A percentile compares a stretch with the other conserved stretches of the same genome.
These are phyloP conservation scores for Esox lucius DNA, from an alignment of 2,797 vertebrate genomes.

Conservation along the genomic window DNA sequence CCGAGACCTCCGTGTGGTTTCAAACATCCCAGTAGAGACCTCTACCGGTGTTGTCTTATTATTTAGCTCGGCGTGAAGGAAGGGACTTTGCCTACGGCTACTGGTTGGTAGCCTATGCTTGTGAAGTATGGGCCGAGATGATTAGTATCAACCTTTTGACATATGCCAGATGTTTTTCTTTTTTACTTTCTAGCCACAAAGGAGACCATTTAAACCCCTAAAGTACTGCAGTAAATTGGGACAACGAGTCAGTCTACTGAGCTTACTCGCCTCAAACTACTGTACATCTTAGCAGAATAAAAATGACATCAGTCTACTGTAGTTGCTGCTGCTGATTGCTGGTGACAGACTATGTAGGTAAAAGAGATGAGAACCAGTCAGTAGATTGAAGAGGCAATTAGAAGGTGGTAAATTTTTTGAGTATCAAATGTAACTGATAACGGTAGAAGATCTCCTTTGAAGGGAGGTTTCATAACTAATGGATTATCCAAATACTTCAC, in stretches of 20 bases:
- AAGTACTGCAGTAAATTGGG: not conserved
- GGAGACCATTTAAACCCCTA: not conserved
- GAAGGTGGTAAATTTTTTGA: not conserved
- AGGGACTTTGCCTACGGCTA: not conserved
- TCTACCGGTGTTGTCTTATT: slow-evolving; percentile 48
- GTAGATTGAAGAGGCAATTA: not conserved
- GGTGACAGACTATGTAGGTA: not conserved
- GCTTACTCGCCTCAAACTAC: too few species aligned
- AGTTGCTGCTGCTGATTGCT: not conserved
- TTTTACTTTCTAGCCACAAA: not conserved
- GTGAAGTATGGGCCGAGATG: not conserved
- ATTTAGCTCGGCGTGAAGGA: not conserved
- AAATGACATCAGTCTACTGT: not conserved
- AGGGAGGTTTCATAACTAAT: not conserved
- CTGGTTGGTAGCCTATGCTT: not conserved
- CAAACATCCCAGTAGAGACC: slow-evolving; percentile 40
- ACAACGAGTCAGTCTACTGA: not conserved
- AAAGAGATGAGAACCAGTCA: not conserved
- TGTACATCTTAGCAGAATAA: not conserved
- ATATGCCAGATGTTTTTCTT: not conserved
- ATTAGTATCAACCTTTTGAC: not conserved
- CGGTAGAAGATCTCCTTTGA: not conserved
- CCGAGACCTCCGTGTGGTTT: slow-evolving; percentile 52
- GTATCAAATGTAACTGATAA: not conserved
- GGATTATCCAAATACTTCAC: not conserved